Evolutionary conservation across 2,888 invertebrate species (phyloP).

Genomic region (Steinernema carpocapsae): DNA sequence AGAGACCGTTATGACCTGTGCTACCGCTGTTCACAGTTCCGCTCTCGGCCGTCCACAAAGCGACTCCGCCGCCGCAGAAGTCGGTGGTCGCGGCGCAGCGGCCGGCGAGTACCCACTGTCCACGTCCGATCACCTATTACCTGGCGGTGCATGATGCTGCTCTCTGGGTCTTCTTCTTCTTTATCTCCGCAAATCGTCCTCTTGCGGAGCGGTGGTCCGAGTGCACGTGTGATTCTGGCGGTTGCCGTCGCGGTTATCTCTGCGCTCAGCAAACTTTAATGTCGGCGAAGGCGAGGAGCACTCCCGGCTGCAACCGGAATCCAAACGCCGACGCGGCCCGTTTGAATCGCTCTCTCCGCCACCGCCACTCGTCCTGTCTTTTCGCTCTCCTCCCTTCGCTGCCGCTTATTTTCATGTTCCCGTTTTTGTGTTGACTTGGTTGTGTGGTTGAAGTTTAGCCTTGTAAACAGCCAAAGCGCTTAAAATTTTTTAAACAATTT

Average conservation of each 20-base stretch:
- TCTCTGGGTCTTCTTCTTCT: conserved; percentile 8
- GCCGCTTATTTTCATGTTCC: not conserved
- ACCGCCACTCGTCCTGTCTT: not conserved
- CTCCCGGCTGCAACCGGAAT: not conserved
- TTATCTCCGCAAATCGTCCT: not conserved
- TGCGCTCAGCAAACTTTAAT: conserved; percentile 14
- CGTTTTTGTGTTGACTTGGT: not conserved
- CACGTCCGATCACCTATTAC: not conserved
- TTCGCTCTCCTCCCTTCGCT: not conserved
- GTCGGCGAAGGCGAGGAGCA: not conserved
- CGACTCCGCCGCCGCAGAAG: no score
- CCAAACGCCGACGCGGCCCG: not conserved
- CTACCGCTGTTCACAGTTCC: no score
- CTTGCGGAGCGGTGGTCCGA: conserved; percentile 21
- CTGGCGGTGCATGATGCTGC: not conserved
- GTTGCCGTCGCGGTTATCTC: conserved; percentile 14
- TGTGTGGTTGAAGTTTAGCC: not conserved
- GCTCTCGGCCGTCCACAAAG: no score
- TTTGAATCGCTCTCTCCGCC: conserved; percentile 1
- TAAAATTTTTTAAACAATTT: no score
- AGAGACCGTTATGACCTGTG: no score
- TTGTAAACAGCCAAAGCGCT: no score
- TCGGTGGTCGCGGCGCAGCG: not conserved
- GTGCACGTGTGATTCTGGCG: conserved; percentile 26
- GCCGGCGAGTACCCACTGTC: conserved; percentile 2